Evolutionary conservation across 1,140 invertebrate species (phyloP).

Genomic region (Lepidurus packardi): DNA sequence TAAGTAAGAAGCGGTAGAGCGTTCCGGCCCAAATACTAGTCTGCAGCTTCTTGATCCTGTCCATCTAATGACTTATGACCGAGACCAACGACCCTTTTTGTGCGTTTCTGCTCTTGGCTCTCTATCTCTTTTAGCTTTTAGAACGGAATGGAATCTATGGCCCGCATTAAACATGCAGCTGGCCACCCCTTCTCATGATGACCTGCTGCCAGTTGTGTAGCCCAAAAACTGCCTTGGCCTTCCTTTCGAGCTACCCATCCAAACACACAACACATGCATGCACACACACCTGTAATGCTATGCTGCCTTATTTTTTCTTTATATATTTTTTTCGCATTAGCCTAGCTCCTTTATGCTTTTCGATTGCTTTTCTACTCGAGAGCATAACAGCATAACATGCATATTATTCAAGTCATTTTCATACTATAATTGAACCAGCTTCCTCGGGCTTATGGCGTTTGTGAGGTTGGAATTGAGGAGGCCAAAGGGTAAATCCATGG

Average conservation of each 20-base stretch:
- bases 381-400: background rate
- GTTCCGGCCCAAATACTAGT: background rate
- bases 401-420: slow-evolving; percentile 22
- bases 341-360: too few species aligned
- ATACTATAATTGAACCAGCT: slow-evolving; percentile 19
- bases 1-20: background rate
- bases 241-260: background rate
- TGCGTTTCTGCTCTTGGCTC: slow-evolving; percentile 14
- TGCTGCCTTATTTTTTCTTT: background rate
- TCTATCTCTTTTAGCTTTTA: background rate
- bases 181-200: slow-evolving; percentile 20
- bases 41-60: slow-evolving; percentile 21
- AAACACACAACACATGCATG: background rate
- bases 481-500: slow-evolving; percentile 10
- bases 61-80: slow-evolving; percentile 21
- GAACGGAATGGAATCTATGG: slow-evolving; percentile 15
- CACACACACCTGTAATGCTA: slow-evolving; percentile 6
- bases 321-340: background rate
- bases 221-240: background rate
- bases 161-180: slow-evolving; percentile 21
- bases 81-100: slow-evolving; percentile 17
- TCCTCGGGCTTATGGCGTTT: background rate
- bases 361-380: background rate
- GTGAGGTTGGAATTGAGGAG: background rate
- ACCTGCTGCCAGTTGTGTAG: slow-evolving; percentile 2